These are phyloP conservation scores for Steinernema feltiae DNA, from an alignment of 1,140 invertebrate species.

Conservation along the genomic window DNA sequence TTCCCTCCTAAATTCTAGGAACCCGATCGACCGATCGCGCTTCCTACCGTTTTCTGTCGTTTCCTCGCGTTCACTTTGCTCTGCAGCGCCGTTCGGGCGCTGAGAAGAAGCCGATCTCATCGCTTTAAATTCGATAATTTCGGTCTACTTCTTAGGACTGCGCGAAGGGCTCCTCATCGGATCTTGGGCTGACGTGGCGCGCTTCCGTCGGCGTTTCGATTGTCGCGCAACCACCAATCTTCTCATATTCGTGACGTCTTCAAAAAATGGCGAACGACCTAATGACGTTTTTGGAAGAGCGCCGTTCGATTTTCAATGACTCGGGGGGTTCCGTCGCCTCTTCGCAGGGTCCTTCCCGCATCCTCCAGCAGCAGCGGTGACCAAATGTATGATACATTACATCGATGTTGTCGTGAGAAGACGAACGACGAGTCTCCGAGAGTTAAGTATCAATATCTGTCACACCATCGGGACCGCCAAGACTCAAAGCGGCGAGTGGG, in stretches of 20 bases:
- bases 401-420: conserved; percentile 3
- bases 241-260: background rate
- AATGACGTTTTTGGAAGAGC: conserved; percentile 1
- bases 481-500: conserved; percentile 10
- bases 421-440: background rate
- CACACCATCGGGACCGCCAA: background rate
- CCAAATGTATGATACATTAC: conserved; percentile 15
- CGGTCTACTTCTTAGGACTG: no score
- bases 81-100: no score
- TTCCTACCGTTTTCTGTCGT: background rate
- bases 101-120: no score
- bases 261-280: conserved; percentile 8
- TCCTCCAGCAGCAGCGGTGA: background rate
- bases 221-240: background rate
- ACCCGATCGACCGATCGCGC: background rate
- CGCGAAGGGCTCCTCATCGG: no score
- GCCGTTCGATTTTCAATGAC: background rate
- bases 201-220: background rate
- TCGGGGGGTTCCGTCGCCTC: background rate
- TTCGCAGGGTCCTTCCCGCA: background rate
- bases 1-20: background rate
- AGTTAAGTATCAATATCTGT: conserved; percentile 15
- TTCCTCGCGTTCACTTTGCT: no score
- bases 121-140: no score
- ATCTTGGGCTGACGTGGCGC: no score